These are phyloP conservation scores for Syngnathus floridae DNA, from an alignment of 2,113 vertebrate genomes.

Conservation along the genomic window DNA sequence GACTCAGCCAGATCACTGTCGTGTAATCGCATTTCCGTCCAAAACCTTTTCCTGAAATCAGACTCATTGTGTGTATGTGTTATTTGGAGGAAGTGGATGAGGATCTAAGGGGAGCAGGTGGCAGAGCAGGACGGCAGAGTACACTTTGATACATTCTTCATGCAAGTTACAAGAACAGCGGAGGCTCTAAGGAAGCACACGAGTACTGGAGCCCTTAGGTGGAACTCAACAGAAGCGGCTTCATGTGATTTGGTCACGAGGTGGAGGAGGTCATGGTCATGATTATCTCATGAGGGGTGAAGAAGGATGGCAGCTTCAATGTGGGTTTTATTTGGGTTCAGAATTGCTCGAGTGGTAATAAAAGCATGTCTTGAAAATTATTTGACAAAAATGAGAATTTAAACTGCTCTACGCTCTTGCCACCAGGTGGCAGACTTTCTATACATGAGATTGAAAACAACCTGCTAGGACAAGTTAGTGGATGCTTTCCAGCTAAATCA, in stretches of 20 bases:
- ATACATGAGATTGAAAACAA: background rate
- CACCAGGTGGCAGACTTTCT: constrained; percentile 48
- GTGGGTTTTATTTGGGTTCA: background rate
- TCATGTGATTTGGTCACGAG: constrained; percentile 7
- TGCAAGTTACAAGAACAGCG: constrained; percentile 43
- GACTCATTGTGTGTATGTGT: too few relatives aligned
- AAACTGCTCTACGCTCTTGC: background rate
- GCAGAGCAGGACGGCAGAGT: constrained; percentile 20
- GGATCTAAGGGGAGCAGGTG: background rate
- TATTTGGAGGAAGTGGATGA: too few relatives aligned
- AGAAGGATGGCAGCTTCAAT: background rate
- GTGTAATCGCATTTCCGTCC: background rate
- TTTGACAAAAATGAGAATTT: too few relatives aligned
- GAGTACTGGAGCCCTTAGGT: constrained; percentile 10
- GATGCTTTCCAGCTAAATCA: constrained; percentile 27
- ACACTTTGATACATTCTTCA: constrained; percentile 40
- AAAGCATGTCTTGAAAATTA: too few relatives aligned
- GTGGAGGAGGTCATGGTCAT: too few relatives aligned
- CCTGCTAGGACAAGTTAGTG: background rate
- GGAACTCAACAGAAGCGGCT: constrained; percentile 8
- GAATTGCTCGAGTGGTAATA: too few relatives aligned
- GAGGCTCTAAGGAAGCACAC: constrained; percentile 21
- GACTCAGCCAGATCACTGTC: constrained; percentile 20
- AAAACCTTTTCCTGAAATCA: too few relatives aligned
- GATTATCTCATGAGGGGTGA: background rate